These are phyloP conservation scores for Epistrophella euchroma DNA, from an alignment of 2,888 invertebrate species.

Conservation along the genomic window DNA sequence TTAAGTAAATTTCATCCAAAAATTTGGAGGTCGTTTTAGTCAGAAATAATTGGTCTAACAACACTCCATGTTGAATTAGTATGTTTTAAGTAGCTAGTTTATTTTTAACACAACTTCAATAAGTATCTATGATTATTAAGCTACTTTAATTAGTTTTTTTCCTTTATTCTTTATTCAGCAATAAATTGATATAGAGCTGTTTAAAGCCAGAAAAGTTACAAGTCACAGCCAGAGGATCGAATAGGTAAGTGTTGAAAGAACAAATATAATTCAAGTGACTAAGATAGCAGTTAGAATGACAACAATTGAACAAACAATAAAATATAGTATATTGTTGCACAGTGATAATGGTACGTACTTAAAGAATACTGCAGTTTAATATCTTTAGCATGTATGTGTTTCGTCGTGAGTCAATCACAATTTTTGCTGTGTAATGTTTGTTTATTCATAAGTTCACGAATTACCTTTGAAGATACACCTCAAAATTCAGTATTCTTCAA, in stretches of 20 bases:
- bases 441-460: background rate
- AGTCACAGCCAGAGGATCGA: background rate
- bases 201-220: background rate
- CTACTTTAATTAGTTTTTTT: background rate
- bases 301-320: background rate
- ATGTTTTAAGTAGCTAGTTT: too few relatives aligned
- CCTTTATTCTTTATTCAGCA: background rate
- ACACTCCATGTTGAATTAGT: background rate
- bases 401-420: background rate
- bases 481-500: background rate
- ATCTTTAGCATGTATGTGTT: too few relatives aligned
- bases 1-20: background rate
- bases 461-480: background rate
- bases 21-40: background rate
- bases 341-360: background rate
- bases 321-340: background rate
- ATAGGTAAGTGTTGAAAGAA: background rate
- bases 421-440: constrained; percentile 16
- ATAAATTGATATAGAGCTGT: background rate
- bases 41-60: background rate
- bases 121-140: background rate
- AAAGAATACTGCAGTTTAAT: background rate
- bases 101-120: background rate
- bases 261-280: background rate
- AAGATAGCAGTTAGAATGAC: background rate